Evolutionary conservation across 2,888 invertebrate species (phyloP).

Genomic region (Harpalus rubripes): DNA sequence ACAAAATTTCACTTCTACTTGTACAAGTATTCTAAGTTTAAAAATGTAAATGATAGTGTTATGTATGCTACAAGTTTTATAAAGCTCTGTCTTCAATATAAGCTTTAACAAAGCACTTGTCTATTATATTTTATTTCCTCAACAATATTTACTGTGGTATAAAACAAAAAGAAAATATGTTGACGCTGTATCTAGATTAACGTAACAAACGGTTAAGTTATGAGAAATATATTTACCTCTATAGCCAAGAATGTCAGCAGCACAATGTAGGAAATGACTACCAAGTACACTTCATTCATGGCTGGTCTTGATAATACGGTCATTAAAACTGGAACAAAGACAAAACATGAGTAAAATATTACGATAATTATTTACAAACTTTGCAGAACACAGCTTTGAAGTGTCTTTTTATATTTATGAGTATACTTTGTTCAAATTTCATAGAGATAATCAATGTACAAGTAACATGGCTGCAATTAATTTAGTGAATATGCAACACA

Average conservation of each 20-base stretch:
- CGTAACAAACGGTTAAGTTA: slow-evolving; percentile 2
- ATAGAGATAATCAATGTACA: no score
- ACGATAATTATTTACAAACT: neutral
- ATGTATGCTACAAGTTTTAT: neutral
- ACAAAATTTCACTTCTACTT: neutral
- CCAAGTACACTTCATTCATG: slow-evolving; percentile 92
- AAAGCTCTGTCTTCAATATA: neutral
- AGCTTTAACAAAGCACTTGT: neutral
- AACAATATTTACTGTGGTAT: neutral
- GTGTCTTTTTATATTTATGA: neutral
- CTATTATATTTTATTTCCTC: neutral
- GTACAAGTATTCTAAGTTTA: neutral
- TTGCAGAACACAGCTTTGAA: neutral
- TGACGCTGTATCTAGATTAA: neutral
- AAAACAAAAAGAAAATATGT: slow-evolving; percentile 15
- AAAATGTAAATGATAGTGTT: neutral
- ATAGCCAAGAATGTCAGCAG: slow-evolving; percentile 88
- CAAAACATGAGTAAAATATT: slow-evolving; percentile 45
- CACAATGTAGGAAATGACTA: slow-evolving; percentile 90
- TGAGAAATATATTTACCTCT: slow-evolving; percentile 77
- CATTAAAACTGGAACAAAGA: slow-evolving; percentile 81
- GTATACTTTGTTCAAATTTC: no score
- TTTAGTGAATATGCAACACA: no score
- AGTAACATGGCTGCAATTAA: no score
- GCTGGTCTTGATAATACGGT: slow-evolving; percentile 89